Percentiles rank a stretch among this genome's conserved stretches.
Evolutionary conservation across 2,888 invertebrate species (phyloP).

Genomic region (Clepsis dumicolana): DNA sequence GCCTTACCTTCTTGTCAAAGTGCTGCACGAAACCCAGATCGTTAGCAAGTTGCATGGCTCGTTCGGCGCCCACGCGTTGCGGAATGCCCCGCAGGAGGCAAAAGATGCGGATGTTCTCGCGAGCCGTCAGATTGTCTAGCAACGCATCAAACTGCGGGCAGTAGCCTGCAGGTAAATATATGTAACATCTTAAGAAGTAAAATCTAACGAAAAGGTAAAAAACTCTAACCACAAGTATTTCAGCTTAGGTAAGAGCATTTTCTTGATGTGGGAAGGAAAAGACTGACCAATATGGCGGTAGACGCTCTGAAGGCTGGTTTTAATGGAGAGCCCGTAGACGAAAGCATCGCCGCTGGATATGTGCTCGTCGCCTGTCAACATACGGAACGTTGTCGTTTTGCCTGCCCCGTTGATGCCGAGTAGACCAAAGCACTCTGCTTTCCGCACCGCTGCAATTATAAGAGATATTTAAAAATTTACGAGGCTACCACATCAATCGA

Average conservation of each 20-base stretch:
- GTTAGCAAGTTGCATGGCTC: constrained; percentile 80
- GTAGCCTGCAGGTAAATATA: constrained; percentile 79
- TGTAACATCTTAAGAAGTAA: background rate
- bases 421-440: constrained; percentile 93
- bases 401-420: constrained; percentile 95
- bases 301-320: constrained; percentile 84
- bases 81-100: constrained; percentile 88
- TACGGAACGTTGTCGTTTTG: constrained; percentile 96
- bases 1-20: constrained; percentile 85
- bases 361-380: constrained; percentile 93
- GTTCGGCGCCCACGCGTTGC: constrained; percentile 69
- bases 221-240: no score
- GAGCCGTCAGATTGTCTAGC: constrained; percentile 89
- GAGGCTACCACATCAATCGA: no score
- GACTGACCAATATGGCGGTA: constrained; percentile 85
- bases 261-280: no score
- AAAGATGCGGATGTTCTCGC: constrained; percentile 89
- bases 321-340: constrained; percentile 86
- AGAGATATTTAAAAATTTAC: no score
- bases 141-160: constrained; percentile 92
- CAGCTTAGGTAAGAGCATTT: background rate
- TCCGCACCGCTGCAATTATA: constrained; percentile 85
- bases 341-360: constrained; percentile 90
- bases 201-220: no score
- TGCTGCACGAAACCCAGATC: constrained; percentile 87